phyloP scores from a whole-genome alignment of 2,113 vertebrate species.

The Gulo gulo region DNA sequence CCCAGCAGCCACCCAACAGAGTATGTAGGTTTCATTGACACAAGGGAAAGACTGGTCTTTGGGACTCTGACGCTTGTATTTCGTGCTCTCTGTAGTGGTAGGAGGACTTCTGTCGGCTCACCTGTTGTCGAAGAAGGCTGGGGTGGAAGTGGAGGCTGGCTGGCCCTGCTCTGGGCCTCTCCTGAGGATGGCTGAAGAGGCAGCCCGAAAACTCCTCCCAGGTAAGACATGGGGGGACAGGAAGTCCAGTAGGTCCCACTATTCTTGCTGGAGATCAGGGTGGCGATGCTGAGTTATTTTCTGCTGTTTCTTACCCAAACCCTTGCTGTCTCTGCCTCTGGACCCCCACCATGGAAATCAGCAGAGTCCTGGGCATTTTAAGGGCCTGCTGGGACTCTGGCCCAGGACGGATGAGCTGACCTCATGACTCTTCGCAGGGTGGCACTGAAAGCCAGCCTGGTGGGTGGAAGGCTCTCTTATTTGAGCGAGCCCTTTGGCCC shows the following conservation, averaged over 20 bases:
- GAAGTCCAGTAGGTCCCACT: not conserved
- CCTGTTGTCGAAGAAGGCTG: constrained; percentile 91
- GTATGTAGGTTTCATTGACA: not conserved
- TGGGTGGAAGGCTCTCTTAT: not conserved
- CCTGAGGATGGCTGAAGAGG: constrained; percentile 96
- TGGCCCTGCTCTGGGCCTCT: constrained; percentile 97
- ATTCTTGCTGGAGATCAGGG: not conserved
- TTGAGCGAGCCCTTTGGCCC: not conserved
- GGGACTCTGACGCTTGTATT: not conserved
- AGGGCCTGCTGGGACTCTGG: not conserved
- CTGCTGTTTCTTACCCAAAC: not conserved
- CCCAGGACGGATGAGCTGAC: not conserved
- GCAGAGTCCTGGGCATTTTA: not conserved
- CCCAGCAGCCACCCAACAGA: not conserved
- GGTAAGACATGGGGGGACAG: constrained; percentile 80
- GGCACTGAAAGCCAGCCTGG: not conserved
- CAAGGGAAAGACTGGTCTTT: not conserved
- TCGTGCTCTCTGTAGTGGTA: constrained; percentile 86
- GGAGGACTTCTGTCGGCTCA: constrained; percentile 97
- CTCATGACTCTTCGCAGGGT: not conserved
- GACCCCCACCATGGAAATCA: not conserved
- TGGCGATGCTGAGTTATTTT: not conserved
- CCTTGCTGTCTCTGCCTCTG: not conserved
- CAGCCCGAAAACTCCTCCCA: constrained; percentile 94
- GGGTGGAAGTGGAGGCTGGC: constrained; percentile 90